Conservation (phyloP, 1,140 invertebrate genomes). For the Akabosia matsudoensis region DNA sequence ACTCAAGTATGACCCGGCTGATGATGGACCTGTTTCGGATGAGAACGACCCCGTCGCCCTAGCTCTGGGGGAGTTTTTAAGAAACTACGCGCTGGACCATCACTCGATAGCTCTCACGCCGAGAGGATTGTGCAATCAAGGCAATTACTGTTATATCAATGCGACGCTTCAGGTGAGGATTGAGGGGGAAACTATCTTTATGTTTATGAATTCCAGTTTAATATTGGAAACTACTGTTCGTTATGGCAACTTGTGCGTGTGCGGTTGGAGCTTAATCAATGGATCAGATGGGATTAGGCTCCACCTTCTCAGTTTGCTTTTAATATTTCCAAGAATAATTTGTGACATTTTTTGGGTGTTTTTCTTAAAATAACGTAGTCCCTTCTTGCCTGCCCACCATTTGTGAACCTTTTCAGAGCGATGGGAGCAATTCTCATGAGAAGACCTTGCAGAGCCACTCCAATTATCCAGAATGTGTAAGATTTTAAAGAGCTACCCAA, state of each 20-base stretch:
- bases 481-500: slow-evolving; percentile 52
- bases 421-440: slow-evolving; percentile 60
- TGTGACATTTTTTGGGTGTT: neutral
- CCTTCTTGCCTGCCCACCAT: slow-evolving; percentile 83
- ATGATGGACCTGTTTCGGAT: slow-evolving; percentile 38
- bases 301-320: too few relatives aligned
- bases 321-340: too few relatives aligned
- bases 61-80: slow-evolving; percentile 43
- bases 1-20: neutral
- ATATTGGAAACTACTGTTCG: neutral
- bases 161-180: slow-evolving; percentile 67
- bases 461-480: slow-evolving; percentile 88
- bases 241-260: too few relatives aligned
- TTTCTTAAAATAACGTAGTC: too few relatives aligned
- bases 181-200: slow-evolving; percentile 14
- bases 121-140: slow-evolving; percentile 80
- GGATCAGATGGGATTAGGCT: too few relatives aligned
- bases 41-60: slow-evolving; percentile 42
- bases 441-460: slow-evolving; percentile 63
- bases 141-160: slow-evolving; percentile 95
- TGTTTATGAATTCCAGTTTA: slow-evolving; percentile 47
- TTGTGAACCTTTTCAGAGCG: slow-evolving; percentile 82
- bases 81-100: slow-evolving; percentile 68
- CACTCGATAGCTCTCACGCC: slow-evolving; percentile 71
- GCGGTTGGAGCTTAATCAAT: too few relatives aligned